Conservation (phyloP, 2,888 invertebrate genomes). For the Dynastes maya region DNA sequence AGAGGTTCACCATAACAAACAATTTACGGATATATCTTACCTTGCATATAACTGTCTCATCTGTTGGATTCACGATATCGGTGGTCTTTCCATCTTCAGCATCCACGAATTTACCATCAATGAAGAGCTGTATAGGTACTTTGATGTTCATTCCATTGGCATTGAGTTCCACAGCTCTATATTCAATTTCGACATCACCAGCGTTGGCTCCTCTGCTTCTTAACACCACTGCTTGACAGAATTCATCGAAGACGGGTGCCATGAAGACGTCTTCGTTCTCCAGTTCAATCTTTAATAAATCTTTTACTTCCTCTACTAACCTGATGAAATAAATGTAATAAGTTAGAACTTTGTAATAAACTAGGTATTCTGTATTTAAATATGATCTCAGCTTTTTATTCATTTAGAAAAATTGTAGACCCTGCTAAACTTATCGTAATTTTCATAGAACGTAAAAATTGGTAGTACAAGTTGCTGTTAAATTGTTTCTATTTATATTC, state of each 20-base stretch:
- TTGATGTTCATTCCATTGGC: constrained; percentile 89
- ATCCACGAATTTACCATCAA: constrained; percentile 91
- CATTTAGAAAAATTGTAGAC: too few species aligned
- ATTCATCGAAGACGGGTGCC: constrained; percentile 91
- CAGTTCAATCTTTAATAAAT: constrained; percentile 82
- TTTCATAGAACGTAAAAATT: too few species aligned
- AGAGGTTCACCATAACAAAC: too few species aligned
- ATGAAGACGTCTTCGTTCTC: constrained; percentile 95
- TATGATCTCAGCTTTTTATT: too few species aligned
- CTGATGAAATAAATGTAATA: constrained; percentile 66
- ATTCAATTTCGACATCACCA: constrained; percentile 75
- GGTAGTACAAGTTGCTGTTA: too few species aligned
- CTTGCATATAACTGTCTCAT: constrained; percentile 85
- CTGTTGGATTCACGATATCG: constrained; percentile 86
- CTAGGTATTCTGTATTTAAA: too few species aligned
- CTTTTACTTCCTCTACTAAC: constrained; percentile 93
- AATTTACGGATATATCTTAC: constrained; percentile 65
- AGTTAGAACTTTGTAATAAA: too few species aligned
- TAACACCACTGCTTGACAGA: constrained; percentile 79
- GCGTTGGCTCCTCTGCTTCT: constrained; percentile 77
- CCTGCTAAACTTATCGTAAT: too few species aligned
- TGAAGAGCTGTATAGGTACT: constrained; percentile 93
- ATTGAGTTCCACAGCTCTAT: constrained; percentile 82
- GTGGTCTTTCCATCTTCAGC: constrained; percentile 79
- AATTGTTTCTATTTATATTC: too few species aligned